Evolutionary conservation across 2,797 vertebrate genomes (phyloP).

Genomic region (Discoglossus pictus): DNA sequence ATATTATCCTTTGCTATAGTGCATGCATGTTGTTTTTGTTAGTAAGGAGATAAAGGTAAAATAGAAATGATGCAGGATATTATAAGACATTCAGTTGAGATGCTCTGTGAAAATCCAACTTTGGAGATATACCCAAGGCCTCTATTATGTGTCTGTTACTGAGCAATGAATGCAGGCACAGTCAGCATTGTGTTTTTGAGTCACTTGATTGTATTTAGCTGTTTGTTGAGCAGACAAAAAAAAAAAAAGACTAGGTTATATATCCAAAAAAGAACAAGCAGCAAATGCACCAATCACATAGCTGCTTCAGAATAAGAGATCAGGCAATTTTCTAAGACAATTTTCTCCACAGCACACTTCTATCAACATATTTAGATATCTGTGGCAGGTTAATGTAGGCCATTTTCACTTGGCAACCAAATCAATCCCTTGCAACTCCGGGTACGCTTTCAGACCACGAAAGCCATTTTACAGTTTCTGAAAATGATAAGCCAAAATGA

Average conservation of each 20-base stretch:
- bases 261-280: conserved; percentile 48
- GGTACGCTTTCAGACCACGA: conserved; percentile 36
- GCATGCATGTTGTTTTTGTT: too few relatives aligned
- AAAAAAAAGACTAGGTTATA: conserved; percentile 33
- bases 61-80: too few relatives aligned
- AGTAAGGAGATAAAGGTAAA: too few relatives aligned
- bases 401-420: conserved; percentile 55
- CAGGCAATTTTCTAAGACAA: conserved; percentile 52
- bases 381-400: conserved; percentile 54
- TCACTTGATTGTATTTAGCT: conserved; percentile 46
- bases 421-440: conserved; percentile 55
- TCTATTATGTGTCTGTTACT: conserved; percentile 13
- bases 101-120: too few relatives aligned
- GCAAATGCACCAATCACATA: conserved; percentile 36
- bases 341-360: conserved; percentile 50
- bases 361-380: conserved; percentile 57
- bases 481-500: conserved; percentile 55
- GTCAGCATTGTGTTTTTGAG: conserved; percentile 23
- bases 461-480: conserved; percentile 47
- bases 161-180: conserved; percentile 30
- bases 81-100: too few relatives aligned
- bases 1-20: too few relatives aligned
- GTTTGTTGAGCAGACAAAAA: conserved; percentile 42
- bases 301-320: conserved; percentile 49
- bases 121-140: conserved; percentile 1